phyloP scores from a whole-genome alignment of 2,888 invertebrate genomes.

The Tinea pellionella region DNA sequence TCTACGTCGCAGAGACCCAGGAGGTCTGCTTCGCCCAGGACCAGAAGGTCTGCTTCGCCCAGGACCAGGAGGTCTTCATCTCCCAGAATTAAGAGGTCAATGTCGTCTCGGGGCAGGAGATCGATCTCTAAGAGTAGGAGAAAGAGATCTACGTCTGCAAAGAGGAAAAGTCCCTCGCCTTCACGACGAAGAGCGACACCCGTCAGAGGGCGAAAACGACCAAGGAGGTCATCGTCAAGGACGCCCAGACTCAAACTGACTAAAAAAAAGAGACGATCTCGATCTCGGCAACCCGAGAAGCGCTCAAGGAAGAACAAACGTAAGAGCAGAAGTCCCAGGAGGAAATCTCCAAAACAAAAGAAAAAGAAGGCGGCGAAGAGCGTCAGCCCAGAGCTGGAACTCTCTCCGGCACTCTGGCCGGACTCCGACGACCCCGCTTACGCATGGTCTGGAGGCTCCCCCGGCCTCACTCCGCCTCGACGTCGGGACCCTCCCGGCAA shows the following conservation, averaged over 20 bases:
- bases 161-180: constrained; percentile 21
- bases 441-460: constrained; percentile 56
- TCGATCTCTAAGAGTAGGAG: constrained; percentile 29
- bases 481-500: constrained; percentile 71
- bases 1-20: constrained; percentile 16
- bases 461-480: constrained; percentile 74
- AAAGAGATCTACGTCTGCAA: constrained; percentile 23
- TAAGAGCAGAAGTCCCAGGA: constrained; percentile 29
- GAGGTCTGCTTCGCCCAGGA: constrained; percentile 29
- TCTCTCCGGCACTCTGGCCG: constrained; percentile 22
- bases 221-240: constrained; percentile 25
- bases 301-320: constrained; percentile 30
- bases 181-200: constrained; percentile 29
- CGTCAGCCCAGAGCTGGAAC: constrained; percentile 32
- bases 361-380: constrained; percentile 28
- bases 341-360: constrained; percentile 40
- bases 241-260: constrained; percentile 26
- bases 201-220: constrained; percentile 29
- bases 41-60: constrained; percentile 23
- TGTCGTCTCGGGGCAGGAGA: constrained; percentile 21
- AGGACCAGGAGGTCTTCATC: constrained; percentile 24
- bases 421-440: constrained; percentile 38
- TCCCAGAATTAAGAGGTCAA: constrained; percentile 21
- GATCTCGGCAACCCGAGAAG: constrained; percentile 27
- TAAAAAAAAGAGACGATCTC: constrained; percentile 41